Evolutionary conservation across 2,797 vertebrate species (phyloP).

Genomic region (Tenualosa thibaudeaui): DNA sequence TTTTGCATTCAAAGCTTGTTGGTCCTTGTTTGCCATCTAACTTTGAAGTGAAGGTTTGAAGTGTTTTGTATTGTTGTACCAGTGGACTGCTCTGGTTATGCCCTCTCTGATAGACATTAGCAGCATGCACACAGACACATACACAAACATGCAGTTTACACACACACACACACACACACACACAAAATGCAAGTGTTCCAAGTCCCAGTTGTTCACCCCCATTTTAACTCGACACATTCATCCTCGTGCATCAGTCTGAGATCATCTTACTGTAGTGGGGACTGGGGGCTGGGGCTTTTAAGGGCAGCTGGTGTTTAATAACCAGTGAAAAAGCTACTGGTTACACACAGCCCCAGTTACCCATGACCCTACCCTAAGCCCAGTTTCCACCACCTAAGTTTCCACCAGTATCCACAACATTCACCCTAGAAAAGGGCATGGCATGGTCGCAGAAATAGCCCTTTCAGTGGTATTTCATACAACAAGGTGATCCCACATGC

Average conservation of each 20-base stretch:
- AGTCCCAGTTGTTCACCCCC: slow-evolving; percentile 9
- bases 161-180: slow-evolving; percentile 15
- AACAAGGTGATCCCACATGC: background rate
- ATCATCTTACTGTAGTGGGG: slow-evolving; percentile 14
- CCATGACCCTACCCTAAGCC: background rate
- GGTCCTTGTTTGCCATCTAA: background rate
- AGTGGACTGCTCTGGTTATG: background rate
- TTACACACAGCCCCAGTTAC: background rate
- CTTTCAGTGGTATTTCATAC: background rate
- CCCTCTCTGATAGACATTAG: slow-evolving; percentile 7
- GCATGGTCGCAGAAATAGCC: background rate
- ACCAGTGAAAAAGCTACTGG: background rate
- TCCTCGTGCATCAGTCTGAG: background rate
- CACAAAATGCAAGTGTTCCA: background rate
- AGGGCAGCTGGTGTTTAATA: background rate
- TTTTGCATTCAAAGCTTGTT: background rate
- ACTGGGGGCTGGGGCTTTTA: background rate
- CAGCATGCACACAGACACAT: background rate
- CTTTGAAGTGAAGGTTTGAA: background rate
- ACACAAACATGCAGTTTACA: background rate
- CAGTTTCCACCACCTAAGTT: background rate
- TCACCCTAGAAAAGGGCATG: background rate
- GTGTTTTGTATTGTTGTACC: background rate
- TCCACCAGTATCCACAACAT: background rate
- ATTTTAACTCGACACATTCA: slow-evolving; percentile 11